These are phyloP conservation scores for Pangasius sanitwongsei DNA, from an alignment of 2,797 vertebrate genomes.

Conservation along the genomic window DNA sequence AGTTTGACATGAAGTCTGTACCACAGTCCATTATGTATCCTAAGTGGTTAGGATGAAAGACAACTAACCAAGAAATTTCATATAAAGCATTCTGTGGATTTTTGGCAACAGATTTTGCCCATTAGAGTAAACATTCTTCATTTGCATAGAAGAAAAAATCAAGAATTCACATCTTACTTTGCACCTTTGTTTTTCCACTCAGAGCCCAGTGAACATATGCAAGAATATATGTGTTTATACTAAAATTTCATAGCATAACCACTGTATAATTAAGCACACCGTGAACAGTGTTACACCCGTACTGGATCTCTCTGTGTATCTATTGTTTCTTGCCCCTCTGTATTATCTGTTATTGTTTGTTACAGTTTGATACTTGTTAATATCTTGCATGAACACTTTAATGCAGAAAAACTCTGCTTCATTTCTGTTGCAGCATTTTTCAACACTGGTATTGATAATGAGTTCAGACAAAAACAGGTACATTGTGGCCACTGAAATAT, in stretches of 20 bases:
- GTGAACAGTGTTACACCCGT: no score
- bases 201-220: neutral
- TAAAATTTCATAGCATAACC: neutral
- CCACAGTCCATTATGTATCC: slow-evolving; percentile 35
- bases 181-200: neutral
- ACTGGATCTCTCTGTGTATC: neutral
- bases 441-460: neutral
- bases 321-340: neutral
- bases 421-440: neutral
- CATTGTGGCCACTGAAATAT: neutral
- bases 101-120: slow-evolving; percentile 1
- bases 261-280: neutral
- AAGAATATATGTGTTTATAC: neutral
- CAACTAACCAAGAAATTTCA: slow-evolving; percentile 1
- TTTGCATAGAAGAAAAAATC: neutral
- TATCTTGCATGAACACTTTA: neutral
- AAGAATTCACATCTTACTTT: neutral
- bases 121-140: neutral
- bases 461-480: neutral
- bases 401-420: no score
- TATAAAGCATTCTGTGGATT: neutral
- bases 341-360: neutral
- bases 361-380: neutral
- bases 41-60: slow-evolving; percentile 30
- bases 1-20: neutral